Base-by-base conservation (phyloP, 2,888 invertebrate species). In the Euzophera pinguis region DNA sequence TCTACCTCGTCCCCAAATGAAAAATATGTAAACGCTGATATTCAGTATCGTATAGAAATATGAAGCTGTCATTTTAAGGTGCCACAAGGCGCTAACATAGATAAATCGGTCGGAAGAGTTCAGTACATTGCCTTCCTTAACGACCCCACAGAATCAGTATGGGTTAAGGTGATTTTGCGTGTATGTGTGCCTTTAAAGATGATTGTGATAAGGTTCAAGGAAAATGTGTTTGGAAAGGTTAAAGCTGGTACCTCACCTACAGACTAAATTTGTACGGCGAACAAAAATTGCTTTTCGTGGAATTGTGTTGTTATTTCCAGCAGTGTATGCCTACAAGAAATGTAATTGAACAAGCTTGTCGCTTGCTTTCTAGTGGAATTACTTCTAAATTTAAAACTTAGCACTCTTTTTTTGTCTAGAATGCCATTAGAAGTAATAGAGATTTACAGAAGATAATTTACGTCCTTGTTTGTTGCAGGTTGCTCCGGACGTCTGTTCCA, bases 101-200 rank as follows among this genome's bases (percentile, higher is more conserved):
- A 76, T 79, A 86, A 85, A 88, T 88, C 83, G 87, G 75, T 82
- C 79, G 82, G 83, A 85, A 85, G 83, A 66, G 73, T 67, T 73
- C 81, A 84, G 71, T 83, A 86, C 87, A 86, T 88, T 86, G 84
- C 73, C 81, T 82, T 78, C 81, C 83, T 77, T 87, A 88, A 87
- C 86, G 85, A 86, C 82, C 78, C 82, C 74, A 72, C 72, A 71
- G 79, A 84, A 84, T 84, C 85, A 79, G 81, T 82, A 84, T 81
- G 79, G 83, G 84, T 82, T 81, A 79, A 84, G 80, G 78, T 82
- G 79, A 83, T 82, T 81, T 84, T 68, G 65, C 61, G 32, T 48
- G 50, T 55, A 22, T 22, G 35, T 60, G 59, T 68, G 65, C 22
- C 47, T 48, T 57, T 49, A 53, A 53, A 49, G 53, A 50, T 50